Evolutionary conservation across 92 coral and sea anemone genomes (phyloP), one percentile per base, ranked within the genome.

Genomic region (Porites rus): DNA sequence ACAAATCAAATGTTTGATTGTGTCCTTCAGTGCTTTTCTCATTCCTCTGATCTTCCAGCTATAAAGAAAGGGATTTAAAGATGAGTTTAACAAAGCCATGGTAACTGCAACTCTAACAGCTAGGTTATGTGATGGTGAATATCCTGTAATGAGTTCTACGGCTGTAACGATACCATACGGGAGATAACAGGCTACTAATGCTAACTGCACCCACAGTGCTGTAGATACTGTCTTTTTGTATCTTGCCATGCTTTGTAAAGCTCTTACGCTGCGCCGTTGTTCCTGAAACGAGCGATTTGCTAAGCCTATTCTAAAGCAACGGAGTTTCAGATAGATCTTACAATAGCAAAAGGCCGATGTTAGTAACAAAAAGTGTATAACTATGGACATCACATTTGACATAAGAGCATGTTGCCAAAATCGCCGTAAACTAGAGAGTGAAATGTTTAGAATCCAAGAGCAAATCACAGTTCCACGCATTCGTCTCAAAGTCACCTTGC

Each of bases 31-130:
- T 59, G 70, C 68, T 11, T 31, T 38, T 18, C 68, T 24, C 54
- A 65, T 64, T 58, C 68, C 68, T 9, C 63, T 8, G 54, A 60
- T 60, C 51, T 59, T 60, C 68, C 67, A 77, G 19, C 70, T 38
- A 50, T 77, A 77, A 46, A 72, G 77, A 72, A n/a, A 8, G 13
- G 77, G 77, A 51, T 72, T 72, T 10, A 72, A 10, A 72, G 77
- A 18, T 21, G 77, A 50, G 61, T 72, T 72, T 51, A 72, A 46
- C 1, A 10, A 20, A 9, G 21, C 77, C 10, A 72, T 51, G 5
- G 58, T 72, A 1, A 54, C 7, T 54, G 60, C 60, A 54, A 54
- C 11, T 54, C 60, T 54, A 54, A 54, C 60, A 54, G 13, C 61
- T 0, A 72, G 12, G 31, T 72, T 72, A n/a, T 46, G 59, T 14